Conservation (phyloP, 2,797 vertebrate genomes). For the Heliangelus exortis region DNA sequence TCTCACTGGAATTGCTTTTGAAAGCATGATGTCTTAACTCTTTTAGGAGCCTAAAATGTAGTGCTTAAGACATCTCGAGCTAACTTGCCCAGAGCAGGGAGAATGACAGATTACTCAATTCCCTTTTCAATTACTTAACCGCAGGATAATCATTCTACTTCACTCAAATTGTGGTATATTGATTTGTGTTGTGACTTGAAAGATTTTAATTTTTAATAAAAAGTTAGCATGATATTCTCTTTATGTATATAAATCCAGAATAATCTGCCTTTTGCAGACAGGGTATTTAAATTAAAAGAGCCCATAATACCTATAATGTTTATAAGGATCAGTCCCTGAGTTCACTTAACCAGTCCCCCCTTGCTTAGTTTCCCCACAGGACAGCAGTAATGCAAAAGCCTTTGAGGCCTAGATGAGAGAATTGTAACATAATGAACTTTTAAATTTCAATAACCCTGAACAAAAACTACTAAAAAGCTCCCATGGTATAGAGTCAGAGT, state of each 20-base stretch:
- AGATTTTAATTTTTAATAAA: conserved; percentile 70
- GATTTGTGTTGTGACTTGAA: conserved; percentile 70
- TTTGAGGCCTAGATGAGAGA: conserved; percentile 1
- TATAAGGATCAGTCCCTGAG: background rate
- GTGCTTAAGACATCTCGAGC: background rate
- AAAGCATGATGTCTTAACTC: background rate
- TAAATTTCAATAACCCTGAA: conserved; percentile 10
- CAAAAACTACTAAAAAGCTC: background rate
- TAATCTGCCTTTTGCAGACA: conserved; percentile 27
- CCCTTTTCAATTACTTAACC: conserved; percentile 69
- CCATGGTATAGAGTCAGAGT: background rate
- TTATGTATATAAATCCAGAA: conserved; percentile 42
- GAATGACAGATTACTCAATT: conserved; percentile 67
- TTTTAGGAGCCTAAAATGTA: background rate
- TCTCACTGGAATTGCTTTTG: background rate
- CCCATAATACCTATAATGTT: background rate
- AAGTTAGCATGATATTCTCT: conserved; percentile 40
- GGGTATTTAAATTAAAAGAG: background rate
- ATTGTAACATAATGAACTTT: conserved; percentile 5
- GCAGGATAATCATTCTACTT: conserved; percentile 59
- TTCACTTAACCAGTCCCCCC: background rate
- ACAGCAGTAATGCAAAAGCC: conserved; percentile 1
- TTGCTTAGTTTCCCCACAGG: background rate
- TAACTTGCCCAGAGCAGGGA: conserved; percentile 21
- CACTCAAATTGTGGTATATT: conserved; percentile 61